Evolutionary conservation across 2,113 vertebrate species (phyloP).

Genomic region (Ahaetulla prasina): DNA sequence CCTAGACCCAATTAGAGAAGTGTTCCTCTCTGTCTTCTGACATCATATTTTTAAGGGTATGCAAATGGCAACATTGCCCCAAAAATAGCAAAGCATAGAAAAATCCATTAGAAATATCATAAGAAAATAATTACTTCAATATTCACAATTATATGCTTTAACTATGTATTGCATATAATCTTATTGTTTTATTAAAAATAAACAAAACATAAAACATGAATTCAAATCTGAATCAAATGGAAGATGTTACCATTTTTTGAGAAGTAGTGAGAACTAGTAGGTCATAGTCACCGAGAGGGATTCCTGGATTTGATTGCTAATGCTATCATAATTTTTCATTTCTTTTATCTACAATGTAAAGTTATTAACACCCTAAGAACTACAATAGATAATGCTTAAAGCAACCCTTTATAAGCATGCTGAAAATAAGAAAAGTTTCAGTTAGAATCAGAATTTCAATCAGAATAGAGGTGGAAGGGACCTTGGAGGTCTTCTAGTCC

Average conservation of each 20-base stretch:
- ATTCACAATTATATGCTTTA: too few relatives aligned
- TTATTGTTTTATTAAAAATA: too few relatives aligned
- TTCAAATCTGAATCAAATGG: too few relatives aligned
- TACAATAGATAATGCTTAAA: neutral
- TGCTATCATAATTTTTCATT: neutral
- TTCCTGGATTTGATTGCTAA: neutral
- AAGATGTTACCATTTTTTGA: too few relatives aligned
- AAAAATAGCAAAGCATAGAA: neutral
- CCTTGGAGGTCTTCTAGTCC: too few relatives aligned
- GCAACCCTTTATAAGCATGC: neutral
- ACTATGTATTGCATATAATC: too few relatives aligned
- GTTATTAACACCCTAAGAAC: too few relatives aligned
- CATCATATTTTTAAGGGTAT: neutral
- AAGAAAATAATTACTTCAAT: too few relatives aligned
- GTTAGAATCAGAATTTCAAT: too few relatives aligned
- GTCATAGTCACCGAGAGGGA: neutral
- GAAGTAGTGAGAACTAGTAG: too few relatives aligned
- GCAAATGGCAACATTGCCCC: neutral
- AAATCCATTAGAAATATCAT: accelerated
- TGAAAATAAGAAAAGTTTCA: neutral
- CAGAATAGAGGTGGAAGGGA: too few relatives aligned
- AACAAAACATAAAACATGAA: too few relatives aligned
- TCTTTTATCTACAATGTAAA: neutral
- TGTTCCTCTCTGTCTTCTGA: slow-evolving; percentile 3
- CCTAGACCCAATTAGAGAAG: neutral